Percentiles rank a stretch among this genome's conserved stretches.
Evolutionary conservation across 2,113 vertebrate genomes (phyloP).

Genomic region (Panthera uncia): DNA sequence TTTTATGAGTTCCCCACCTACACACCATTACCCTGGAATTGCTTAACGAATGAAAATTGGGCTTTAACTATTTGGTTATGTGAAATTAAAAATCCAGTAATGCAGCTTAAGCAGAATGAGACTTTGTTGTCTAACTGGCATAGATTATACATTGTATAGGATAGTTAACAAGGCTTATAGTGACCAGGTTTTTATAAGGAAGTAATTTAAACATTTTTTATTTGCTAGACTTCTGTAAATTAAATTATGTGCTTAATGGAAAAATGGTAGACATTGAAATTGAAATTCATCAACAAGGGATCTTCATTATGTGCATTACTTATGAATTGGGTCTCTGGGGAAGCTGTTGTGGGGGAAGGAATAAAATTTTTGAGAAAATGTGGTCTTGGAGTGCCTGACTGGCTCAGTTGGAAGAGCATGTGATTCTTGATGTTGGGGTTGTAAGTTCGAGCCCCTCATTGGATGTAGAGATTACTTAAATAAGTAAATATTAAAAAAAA

Average conservation of each 20-base stretch:
- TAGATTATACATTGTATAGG: background rate
- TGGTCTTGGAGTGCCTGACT: background rate
- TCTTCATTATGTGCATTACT: background rate
- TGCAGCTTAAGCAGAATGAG: background rate
- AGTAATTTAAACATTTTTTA: background rate
- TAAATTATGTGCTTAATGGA: background rate
- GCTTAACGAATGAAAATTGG: background rate
- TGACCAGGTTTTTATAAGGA: background rate
- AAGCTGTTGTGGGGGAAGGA: background rate
- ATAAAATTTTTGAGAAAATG: background rate
- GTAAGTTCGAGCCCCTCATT: background rate
- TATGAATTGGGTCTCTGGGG: background rate
- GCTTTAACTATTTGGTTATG: background rate
- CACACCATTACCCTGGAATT: conserved; percentile 5
- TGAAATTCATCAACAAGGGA: background rate
- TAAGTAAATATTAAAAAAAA: background rate
- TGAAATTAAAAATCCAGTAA: conserved; percentile 23
- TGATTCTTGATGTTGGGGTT: background rate
- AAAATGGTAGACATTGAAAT: background rate
- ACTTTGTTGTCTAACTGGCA: background rate
- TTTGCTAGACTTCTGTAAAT: background rate
- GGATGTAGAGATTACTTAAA: background rate
- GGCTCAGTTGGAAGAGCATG: background rate
- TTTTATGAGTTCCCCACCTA: background rate
- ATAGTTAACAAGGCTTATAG: background rate